Percentiles rank a stretch among this genome's conserved stretches.
phyloP scores from a whole-genome alignment of 2,113 vertebrate genomes.

The Ia io region DNA sequence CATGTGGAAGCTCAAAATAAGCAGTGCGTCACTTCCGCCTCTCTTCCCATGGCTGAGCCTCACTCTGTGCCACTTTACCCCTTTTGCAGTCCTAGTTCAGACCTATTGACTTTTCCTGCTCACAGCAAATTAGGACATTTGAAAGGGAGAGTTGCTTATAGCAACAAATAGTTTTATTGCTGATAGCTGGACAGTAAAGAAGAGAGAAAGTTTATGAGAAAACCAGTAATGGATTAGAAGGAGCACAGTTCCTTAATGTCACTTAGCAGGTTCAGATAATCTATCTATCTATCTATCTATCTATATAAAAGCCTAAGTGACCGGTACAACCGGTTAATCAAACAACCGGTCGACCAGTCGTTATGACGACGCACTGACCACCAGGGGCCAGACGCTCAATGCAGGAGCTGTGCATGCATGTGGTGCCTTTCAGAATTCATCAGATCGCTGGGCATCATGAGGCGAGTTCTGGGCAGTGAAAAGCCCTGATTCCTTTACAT shows the following conservation, averaged over 20 bases:
- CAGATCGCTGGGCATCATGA: neutral
- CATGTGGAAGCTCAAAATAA: neutral
- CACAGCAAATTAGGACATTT: neutral
- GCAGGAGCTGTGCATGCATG: neutral
- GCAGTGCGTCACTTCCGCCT: neutral
- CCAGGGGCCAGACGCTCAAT: no score
- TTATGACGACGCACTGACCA: no score
- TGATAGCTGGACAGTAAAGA: neutral
- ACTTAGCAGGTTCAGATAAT: neutral
- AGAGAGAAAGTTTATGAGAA: neutral
- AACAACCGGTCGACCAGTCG: no score
- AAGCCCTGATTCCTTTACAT: neutral
- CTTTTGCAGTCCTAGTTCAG: neutral
- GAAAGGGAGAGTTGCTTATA: neutral
- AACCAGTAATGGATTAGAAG: neutral
- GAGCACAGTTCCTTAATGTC: neutral
- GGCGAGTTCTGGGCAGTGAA: neutral
- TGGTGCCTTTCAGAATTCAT: constrained; percentile 29
- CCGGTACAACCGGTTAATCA: no score
- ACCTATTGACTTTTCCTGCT: neutral
- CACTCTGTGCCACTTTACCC: neutral
- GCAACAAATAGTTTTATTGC: neutral
- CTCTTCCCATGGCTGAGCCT: neutral
- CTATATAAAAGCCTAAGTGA: no score
- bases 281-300: no score